A percentile compares a stretch with the other conserved stretches of the same genome.
Evolutionary conservation across 1,140 invertebrate genomes (phyloP).

Genomic region (Halotydeus destructor): DNA sequence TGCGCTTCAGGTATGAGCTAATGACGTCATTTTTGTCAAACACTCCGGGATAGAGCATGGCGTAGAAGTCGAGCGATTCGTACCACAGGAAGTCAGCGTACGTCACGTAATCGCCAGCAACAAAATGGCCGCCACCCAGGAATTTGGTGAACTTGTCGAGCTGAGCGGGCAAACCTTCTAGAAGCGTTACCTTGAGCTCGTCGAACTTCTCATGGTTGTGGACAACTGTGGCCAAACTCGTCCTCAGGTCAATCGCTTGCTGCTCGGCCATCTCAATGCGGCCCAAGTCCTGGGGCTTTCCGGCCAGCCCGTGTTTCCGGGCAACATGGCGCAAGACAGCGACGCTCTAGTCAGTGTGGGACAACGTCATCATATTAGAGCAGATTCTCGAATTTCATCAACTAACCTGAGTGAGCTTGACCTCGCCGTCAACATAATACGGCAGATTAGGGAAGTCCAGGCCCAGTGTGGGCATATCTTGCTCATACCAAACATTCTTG

Average conservation of each 20-base stretch:
- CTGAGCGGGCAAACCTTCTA: slow-evolving; percentile 20
- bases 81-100: slow-evolving; percentile 32
- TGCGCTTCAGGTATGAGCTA: background rate
- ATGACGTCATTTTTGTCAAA: too few relatives aligned
- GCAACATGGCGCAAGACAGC: slow-evolving; percentile 32
- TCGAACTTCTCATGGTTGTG: slow-evolving; percentile 13
- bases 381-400: background rate
- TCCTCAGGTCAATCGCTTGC: slow-evolving; percentile 27
- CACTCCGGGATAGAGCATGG: background rate
- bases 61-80: slow-evolving; percentile 28
- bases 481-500: too few relatives aligned
- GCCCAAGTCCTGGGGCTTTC: slow-evolving; percentile 23
- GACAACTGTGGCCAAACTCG: slow-evolving; percentile 20
- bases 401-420: slow-evolving; percentile 19
- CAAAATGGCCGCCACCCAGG: slow-evolving; percentile 26
- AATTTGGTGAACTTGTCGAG: slow-evolving; percentile 22
- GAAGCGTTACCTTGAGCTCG: slow-evolving; percentile 11
- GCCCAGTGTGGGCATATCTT: slow-evolving; percentile 20
- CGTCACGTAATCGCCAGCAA: slow-evolving; percentile 29
- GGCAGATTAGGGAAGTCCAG: slow-evolving; percentile 23
- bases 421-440: slow-evolving; percentile 19
- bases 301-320: slow-evolving; percentile 20
- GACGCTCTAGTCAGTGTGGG: slow-evolving; percentile 24
- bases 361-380: background rate
- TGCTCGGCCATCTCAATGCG: slow-evolving; percentile 27